Evolutionary conservation across 2,113 vertebrate species (phyloP).

Genomic region (Sorex araneus): DNA sequence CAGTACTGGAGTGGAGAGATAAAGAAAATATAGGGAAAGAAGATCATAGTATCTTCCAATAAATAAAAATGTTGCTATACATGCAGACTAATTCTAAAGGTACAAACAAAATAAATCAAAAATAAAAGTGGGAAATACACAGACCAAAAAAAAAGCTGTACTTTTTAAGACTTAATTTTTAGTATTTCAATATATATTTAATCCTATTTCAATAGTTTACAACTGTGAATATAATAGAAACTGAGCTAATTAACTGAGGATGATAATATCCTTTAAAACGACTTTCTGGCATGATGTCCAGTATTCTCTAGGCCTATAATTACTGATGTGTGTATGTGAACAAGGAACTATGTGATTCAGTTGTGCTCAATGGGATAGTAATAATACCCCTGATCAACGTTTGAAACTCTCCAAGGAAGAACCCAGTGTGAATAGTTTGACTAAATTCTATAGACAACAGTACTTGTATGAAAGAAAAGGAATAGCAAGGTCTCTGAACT

Average conservation of each 20-base stretch:
- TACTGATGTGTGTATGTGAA: constrained; percentile 49
- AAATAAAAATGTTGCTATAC: constrained; percentile 9
- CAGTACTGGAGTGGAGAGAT: neutral
- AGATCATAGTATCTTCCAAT: neutral
- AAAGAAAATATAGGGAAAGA: neutral
- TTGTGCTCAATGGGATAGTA: constrained; percentile 37
- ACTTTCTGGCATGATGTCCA: constrained; percentile 57
- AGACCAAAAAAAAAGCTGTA: neutral
- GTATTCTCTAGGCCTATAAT: constrained; percentile 66
- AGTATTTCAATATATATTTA: constrained; percentile 51
- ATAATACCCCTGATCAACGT: constrained; percentile 47
- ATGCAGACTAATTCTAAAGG: constrained; percentile 28
- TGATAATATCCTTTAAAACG: constrained; percentile 69
- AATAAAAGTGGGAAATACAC: constrained; percentile 25
- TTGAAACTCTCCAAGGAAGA: constrained; percentile 61
- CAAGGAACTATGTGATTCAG: constrained; percentile 54
- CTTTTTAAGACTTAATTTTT: constrained; percentile 66
- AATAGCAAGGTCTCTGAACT: constrained; percentile 19
- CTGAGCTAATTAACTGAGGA: constrained; percentile 70
- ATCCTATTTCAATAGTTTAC: constrained; percentile 68
- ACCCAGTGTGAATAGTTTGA: constrained; percentile 50
- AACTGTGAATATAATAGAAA: constrained; percentile 62
- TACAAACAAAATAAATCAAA: constrained; percentile 43
- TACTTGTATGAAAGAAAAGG: constrained; percentile 57
- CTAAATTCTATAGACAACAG: constrained; percentile 54